Evolutionary conservation across 2,797 vertebrate genomes (phyloP).

Genomic region (Mus minutoides): DNA sequence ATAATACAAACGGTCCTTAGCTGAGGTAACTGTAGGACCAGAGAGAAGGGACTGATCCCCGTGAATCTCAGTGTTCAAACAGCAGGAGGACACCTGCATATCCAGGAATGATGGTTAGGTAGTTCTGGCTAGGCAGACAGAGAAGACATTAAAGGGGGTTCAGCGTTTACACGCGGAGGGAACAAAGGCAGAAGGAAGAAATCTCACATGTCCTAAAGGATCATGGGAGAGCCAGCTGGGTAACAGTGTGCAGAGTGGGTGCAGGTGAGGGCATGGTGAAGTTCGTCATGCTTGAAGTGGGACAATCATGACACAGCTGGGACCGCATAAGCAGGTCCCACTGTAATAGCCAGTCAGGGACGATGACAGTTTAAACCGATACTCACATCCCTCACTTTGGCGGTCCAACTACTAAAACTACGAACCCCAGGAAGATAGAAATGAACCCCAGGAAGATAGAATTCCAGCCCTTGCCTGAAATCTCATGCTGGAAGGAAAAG

Average conservation of each 20-base stretch:
- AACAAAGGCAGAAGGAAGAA: neutral
- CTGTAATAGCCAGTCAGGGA: neutral
- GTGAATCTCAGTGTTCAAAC: neutral
- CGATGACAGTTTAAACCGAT: neutral
- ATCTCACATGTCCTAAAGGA: neutral
- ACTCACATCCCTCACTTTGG: neutral
- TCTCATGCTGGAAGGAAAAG: neutral
- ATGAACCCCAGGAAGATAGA: neutral
- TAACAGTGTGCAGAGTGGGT: neutral
- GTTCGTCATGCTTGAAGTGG: neutral
- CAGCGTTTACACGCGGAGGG: fast-evolving
- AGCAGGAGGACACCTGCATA: fast-evolving
- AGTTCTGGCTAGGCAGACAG: neutral
- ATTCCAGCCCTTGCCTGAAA: neutral
- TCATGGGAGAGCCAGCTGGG: fast-evolving
- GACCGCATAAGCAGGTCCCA: neutral
- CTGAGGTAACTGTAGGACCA: neutral
- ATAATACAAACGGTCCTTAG: neutral
- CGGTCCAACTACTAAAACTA: neutral
- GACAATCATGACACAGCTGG: neutral
- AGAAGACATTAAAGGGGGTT: neutral
- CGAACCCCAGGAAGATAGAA: neutral
- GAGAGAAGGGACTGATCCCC: neutral
- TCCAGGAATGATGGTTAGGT: neutral
- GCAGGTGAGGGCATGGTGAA: fast-evolving